phyloP scores from a whole-genome alignment of 2,113 vertebrate genomes.

The Bothrops jararaca region DNA sequence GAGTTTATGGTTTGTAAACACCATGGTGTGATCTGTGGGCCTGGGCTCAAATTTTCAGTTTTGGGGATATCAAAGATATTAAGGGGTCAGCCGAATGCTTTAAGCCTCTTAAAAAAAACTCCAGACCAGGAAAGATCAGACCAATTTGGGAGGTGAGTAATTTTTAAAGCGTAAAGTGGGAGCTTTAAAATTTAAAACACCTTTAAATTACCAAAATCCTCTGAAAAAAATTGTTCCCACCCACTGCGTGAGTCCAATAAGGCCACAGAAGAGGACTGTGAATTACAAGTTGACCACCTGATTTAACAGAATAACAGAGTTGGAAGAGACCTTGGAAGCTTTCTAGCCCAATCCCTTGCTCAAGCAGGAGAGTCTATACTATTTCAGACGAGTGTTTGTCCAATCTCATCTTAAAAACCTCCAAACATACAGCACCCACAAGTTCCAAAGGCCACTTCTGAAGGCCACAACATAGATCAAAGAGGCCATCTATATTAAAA shows the following conservation, averaged over 20 bases:
- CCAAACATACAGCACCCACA: too few relatives aligned
- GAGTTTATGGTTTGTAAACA: background rate
- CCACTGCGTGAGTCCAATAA: background rate
- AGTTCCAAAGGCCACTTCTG: background rate
- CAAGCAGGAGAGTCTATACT: too few relatives aligned
- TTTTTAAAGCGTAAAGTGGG: background rate
- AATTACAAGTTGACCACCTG: background rate
- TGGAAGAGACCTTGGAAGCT: background rate
- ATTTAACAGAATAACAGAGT: background rate
- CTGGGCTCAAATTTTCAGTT: background rate
- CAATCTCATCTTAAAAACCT: too few relatives aligned
- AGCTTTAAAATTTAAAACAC: background rate
- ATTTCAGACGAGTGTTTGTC: too few relatives aligned
- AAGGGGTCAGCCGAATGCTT: background rate
- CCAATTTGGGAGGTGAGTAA: background rate
- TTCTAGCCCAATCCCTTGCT: background rate
- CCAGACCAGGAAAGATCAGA: background rate
- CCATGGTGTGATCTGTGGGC: background rate
- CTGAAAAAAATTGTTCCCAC: background rate
- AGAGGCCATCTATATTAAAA: background rate
- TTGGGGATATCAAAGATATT: background rate
- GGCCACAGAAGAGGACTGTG: background rate
- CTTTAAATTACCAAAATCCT: background rate
- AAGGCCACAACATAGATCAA: background rate
- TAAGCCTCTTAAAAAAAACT: background rate